Evolutionary conservation across 2,888 invertebrate species (phyloP).

Genomic region (Lasioglossum calceatum): DNA sequence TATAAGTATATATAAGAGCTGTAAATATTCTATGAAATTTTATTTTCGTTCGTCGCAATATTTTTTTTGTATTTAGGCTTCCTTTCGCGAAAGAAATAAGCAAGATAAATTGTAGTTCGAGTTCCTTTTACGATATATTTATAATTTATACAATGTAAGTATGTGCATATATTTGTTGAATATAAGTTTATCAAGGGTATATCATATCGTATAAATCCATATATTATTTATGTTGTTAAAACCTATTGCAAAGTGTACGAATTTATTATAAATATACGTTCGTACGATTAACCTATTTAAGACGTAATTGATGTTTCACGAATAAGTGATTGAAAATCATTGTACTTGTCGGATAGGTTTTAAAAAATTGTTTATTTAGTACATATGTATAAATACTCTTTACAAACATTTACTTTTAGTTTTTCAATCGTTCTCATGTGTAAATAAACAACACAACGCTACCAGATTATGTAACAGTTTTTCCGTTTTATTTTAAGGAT

Average conservation of each 20-base stretch:
- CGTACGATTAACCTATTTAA: slow-evolving; percentile 7
- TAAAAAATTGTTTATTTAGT: not conserved
- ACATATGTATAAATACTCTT: not conserved
- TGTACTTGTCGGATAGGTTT: not conserved
- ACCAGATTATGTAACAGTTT: slow-evolving; percentile 49
- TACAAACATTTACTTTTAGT: not conserved
- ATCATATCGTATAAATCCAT: not conserved
- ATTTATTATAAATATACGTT: not conserved
- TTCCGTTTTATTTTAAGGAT: slow-evolving; percentile 44
- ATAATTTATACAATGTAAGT: not conserved
- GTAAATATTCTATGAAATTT: not conserved
- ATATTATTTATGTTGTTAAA: not conserved
- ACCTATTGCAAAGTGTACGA: not conserved
- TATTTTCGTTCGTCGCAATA: slow-evolving; percentile 1
- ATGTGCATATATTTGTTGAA: slow-evolving; percentile 1
- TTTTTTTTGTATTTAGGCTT: not conserved
- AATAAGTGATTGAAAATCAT: not conserved
- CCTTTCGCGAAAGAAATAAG: slow-evolving; percentile 2
- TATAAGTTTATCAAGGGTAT: not conserved
- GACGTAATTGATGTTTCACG: not conserved
- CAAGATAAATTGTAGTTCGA: slow-evolving; percentile 25
- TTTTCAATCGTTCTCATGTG: not conserved
- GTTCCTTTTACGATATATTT: slow-evolving; percentile 10
- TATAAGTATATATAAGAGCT: not conserved
- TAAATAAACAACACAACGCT: not conserved